Base-by-base conservation (phyloP, 2,888 invertebrate genomes). In the Melolontha melolontha region DNA sequence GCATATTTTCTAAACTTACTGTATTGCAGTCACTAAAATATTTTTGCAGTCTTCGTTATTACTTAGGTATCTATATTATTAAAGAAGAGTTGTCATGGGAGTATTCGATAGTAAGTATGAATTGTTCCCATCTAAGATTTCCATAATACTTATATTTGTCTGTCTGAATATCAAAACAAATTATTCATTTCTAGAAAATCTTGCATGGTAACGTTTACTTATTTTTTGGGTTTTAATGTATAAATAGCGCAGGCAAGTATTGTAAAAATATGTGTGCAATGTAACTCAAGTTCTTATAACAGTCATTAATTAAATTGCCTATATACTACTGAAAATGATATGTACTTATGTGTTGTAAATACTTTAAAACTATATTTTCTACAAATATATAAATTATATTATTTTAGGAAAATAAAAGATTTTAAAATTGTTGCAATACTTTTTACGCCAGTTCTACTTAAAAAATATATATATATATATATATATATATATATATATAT, bases 1-100 rank as follows among this genome's bases (percentile, higher is more conserved):
- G 67, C 63, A 39, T 14, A 34, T 40, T 50, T 27, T 12, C 34
- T 17, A 34, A 39, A 49, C 50, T 44, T 65, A 69, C 47, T 64
- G 69, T 72, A 72, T 70, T 73, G 70, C 71, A 54, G 70, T 72
- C 70, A 72, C 70, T 72, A 71, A 72, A 72, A 71, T 73, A 69
- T 70, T 14, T 71, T 70, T 69, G 72, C 73, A 73, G 73, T 73
- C 73, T 73, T 73, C 41, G 64, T 67, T 71, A 71, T 71, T 68
- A 67, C 69, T 68, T 67, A 63, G 51, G 44, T 67, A 54, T 52
- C 44, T 29, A 54, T 42, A 64, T 29, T 41, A 22, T 41, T 16
- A 39, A 14, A 10, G 11, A 42, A 55, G 17, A 55, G 22, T 17
- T 6, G 39, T 14, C 39, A 52, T 52, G 39, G 50, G 34, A 34